Evolutionary conservation across 2,888 invertebrate genomes (phyloP), one percentile per base, ranked within the genome.

Genomic region (Leptopterna dolabrata): DNA sequence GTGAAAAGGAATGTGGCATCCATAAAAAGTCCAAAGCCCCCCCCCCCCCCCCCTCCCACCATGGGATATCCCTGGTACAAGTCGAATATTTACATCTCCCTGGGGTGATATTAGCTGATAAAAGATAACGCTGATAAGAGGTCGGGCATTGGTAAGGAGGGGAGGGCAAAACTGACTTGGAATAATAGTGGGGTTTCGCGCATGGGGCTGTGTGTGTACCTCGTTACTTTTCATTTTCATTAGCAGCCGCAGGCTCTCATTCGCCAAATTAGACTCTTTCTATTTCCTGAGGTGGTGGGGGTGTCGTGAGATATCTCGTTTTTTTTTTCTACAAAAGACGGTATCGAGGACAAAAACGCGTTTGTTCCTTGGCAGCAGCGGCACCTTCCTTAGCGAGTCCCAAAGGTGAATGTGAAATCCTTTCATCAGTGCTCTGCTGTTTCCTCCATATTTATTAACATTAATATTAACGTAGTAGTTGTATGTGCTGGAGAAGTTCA

Each of bases 141-240:
- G 36, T 36, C 36, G 36, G 36, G n/a, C n/a, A n/a, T n/a, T n/a
- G n/a, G n/a, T n/a, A n/a, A n/a, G 29, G 43, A 11, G 43, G 3
- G 43, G 76, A 45, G 19, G 55, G 19, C 11, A 43, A 14, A 43
- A 43, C 43, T 41, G 76, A 78, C 45, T 45, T 41, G 19, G 78
- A 45, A 78, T 78, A 78, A 78, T 78, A 78, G 78, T 78, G 78
- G 78, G 19, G 7, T 24, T 27, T 27, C 45, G 78, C 45, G 45
- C 45, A 78, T 41, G 36, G 45, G 76, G 19, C 2, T 19, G 41
- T 45, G 78, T 19, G 41, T 45, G 78, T 78, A 78, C 78, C 78
- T 78, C 78, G 78, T 78, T 78, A 78, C 78, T 78, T 78, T 78
- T 78, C 78, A 78, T 78, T 78, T 78, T 78, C 78, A 78, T 78